A percentile compares a stretch with the other conserved stretches of the same genome.
These are phyloP conservation scores for Physella acuta DNA, from an alignment of 1,140 invertebrate genomes.

Conservation along the genomic window DNA sequence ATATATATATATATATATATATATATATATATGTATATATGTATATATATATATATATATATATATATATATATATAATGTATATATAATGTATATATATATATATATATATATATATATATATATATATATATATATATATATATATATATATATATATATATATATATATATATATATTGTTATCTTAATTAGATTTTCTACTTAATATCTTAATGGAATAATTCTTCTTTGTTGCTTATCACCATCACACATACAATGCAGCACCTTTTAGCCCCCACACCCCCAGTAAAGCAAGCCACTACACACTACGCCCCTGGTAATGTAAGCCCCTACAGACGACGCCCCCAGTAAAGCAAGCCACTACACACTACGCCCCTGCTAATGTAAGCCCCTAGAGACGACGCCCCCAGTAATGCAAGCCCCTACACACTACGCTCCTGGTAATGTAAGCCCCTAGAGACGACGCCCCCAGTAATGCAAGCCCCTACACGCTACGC, in stretches of 20 bases:
- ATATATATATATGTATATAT: slow-evolving; percentile 7
- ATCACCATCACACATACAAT: neutral
- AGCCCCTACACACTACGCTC: neutral
- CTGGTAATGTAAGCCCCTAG: neutral
- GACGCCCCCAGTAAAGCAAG: neutral
- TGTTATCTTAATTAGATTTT: too few relatives aligned
- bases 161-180: too few relatives aligned
- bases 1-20: slow-evolving; percentile 12
- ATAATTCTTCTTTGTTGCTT: neutral
- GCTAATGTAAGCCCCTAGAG: neutral
- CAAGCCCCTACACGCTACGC: neutral
- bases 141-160: slow-evolving; percentile 19
- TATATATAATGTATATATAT: too few relatives aligned
- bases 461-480: neutral
- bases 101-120: slow-evolving; percentile 3
- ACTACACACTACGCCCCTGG: neutral
- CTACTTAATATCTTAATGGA: too few relatives aligned
- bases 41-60: neutral
- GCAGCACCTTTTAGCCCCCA: neutral
- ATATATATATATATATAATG: slow-evolving; percentile 14
- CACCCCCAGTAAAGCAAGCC: neutral
- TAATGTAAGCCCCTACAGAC: neutral
- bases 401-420: neutral
- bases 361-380: neutral
- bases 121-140: slow-evolving; percentile 3